Percentiles rank a stretch among this genome's conserved stretches.
Evolutionary conservation across 2,888 invertebrate genomes (phyloP).

Genomic region (Cataglyphis altisquamis): DNA sequence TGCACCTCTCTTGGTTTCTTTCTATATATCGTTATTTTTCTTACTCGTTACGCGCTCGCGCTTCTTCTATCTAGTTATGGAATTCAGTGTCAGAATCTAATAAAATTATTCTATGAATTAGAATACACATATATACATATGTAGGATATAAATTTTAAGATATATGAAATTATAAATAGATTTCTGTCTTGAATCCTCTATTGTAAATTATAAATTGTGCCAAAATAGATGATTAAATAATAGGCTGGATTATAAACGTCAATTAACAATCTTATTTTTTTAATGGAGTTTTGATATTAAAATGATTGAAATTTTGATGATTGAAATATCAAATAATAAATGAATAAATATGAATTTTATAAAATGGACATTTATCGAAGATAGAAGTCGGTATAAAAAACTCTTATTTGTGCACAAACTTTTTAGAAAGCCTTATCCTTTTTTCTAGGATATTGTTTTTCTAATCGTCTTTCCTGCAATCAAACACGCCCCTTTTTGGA

Average conservation of each 20-base stretch:
- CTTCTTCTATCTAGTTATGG: slow-evolving; percentile 67
- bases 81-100: slow-evolving; percentile 37
- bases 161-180: too few relatives aligned
- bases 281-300: too few relatives aligned
- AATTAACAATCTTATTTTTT: too few relatives aligned
- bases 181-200: too few relatives aligned
- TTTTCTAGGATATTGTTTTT: background rate
- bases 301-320: too few relatives aligned
- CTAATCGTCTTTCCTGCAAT: background rate
- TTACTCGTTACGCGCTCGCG: slow-evolving; percentile 47
- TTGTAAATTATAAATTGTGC: too few relatives aligned
- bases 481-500: slow-evolving; percentile 53
- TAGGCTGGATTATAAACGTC: too few relatives aligned
- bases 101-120: background rate
- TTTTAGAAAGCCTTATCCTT: background rate
- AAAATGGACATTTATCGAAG: background rate
- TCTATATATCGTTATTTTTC: slow-evolving; percentile 64
- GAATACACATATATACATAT: background rate
- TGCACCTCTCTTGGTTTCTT: slow-evolving; percentile 58
- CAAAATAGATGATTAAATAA: too few relatives aligned
- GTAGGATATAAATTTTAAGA: too few relatives aligned
- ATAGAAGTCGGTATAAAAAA: background rate
- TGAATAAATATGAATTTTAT: background rate
- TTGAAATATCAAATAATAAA: too few relatives aligned
- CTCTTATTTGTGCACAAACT: background rate